Evolutionary conservation across 2,113 vertebrate genomes (phyloP), one percentile per base, ranked within the genome.

Genomic region (Theropithecus gelada): DNA sequence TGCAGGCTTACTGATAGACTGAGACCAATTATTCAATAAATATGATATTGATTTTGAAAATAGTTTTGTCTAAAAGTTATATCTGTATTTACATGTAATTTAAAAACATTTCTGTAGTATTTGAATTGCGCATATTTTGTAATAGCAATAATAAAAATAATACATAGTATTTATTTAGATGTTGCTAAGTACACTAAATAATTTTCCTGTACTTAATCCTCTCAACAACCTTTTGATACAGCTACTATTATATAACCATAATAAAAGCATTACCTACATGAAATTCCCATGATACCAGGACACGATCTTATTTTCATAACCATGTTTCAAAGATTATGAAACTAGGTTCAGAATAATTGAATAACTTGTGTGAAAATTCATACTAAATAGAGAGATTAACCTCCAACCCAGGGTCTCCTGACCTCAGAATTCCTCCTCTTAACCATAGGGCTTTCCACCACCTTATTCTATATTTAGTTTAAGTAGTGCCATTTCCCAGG

Each of bases 321-420:
- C 7, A 64, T 83, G 9, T 83, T 96, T 88, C 50, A 92, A 90
- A 95, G 38, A 64, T 90, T n/a, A 86, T 57, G 17, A 61, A 93
- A 88, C 27, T 50, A 94, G 20, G 1, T 38, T 80, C 23, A 64
- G 10, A 86, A 82, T 48, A 27, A 89, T 52, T 50, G 93, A 73
- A 76, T 76, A 80, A 38, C 1, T 94, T 17, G 4, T 1, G 35
- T 8, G 55, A 73, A 55, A 57, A 86, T 11, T 94, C 32, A 79
- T 1, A 50, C 16, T 57, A 97, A 70, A 20, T 4, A 68, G 2
- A 55, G 8, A 87, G 30, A 2, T 73, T 64, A 59, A 30, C 91
- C 10, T 76, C 40, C 32, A 92, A 22, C 8, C 30, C 22, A 79
- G 32, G 8, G n/a, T 45, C 3, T 5, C 18, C 32, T n/a, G 18